These are phyloP conservation scores for Lophura swinhoii DNA, from an alignment of 2,797 vertebrate genomes.

Conservation along the genomic window DNA sequence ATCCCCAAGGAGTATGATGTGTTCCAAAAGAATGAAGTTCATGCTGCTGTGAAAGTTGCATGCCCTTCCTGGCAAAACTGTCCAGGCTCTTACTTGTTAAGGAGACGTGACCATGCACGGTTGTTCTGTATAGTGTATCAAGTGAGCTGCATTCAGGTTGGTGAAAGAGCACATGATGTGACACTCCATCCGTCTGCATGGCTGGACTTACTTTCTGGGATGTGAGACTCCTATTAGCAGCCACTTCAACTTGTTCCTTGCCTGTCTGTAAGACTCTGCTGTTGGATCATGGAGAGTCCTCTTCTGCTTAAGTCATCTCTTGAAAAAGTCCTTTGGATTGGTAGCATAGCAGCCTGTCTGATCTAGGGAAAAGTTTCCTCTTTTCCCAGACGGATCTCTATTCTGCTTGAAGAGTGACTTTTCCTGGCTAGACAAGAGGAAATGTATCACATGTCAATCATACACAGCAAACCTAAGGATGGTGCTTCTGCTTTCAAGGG, in stretches of 20 bases:
- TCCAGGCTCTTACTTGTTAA: rapidly evolving
- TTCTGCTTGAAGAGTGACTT: neutral
- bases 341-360: neutral
- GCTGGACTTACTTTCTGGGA: neutral
- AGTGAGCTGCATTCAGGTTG: neutral
- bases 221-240: neutral
- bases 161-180: neutral
- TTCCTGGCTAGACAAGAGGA: neutral
- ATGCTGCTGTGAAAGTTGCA: neutral
- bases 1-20: neutral
- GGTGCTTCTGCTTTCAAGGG: neutral
- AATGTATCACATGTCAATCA: neutral
- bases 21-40: neutral
- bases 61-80: neutral
- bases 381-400: neutral
- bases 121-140: neutral
- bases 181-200: neutral
- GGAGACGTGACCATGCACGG: neutral
- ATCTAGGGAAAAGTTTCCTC: neutral
- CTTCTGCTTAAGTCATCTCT: neutral
- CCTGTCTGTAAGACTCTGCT: neutral
- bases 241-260: neutral
- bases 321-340: neutral
- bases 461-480: neutral
- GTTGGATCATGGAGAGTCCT: neutral